Conservation (phyloP, 2,797 vertebrate species). For the Fratercula arctica region DNA sequence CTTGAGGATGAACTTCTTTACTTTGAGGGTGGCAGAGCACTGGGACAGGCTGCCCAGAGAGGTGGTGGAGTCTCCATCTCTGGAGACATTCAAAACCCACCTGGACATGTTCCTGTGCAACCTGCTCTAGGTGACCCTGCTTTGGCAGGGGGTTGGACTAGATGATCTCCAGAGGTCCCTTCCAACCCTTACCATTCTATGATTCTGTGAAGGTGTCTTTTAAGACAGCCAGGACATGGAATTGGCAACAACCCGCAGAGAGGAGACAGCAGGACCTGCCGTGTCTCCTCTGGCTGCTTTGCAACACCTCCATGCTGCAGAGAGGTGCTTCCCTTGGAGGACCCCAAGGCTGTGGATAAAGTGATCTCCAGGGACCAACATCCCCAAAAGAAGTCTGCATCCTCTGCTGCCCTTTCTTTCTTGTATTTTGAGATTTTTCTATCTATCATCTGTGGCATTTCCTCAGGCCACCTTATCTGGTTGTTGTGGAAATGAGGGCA, state of each 20-base stretch:
- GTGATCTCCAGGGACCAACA: background rate
- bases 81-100: too few species aligned
- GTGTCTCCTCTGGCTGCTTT: rapidly evolving
- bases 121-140: too few species aligned
- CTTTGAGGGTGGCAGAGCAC: too few species aligned
- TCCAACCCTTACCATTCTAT: too few species aligned
- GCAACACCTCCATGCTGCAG: background rate
- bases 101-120: too few species aligned
- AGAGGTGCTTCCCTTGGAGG: background rate
- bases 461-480: background rate
- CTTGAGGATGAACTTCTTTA: too few species aligned
- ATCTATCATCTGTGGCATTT: background rate
- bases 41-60: too few species aligned
- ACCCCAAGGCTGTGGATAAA: rapidly evolving
- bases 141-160: too few species aligned
- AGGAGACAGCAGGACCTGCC: rapidly evolving
- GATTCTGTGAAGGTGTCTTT: background rate
- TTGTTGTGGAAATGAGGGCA: background rate
- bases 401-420: background rate
- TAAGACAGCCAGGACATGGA: background rate
- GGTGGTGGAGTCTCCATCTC: too few species aligned
- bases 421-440: background rate
- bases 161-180: too few species aligned
- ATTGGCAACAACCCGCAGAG: background rate
- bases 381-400: background rate